Base-by-base conservation (phyloP, 2,888 invertebrate species). In the Falcaria lacertinaria region DNA sequence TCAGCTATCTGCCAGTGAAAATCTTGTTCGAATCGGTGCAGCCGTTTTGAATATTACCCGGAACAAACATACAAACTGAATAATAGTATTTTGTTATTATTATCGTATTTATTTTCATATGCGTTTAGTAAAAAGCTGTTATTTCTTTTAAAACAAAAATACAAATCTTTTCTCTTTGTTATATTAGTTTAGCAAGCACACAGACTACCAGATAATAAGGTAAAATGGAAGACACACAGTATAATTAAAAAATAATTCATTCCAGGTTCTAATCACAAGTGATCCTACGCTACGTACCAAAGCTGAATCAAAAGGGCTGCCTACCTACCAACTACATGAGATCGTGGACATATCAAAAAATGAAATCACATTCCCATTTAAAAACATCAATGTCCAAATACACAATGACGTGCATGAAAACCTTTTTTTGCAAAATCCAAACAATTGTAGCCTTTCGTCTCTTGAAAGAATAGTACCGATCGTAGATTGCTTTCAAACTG, bases 201-300 rank as follows among this genome's bases (percentile, higher is more conserved):
- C n/a, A n/a, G n/a, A n/a, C n/a, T n/a, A n/a, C n/a, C n/a, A n/a
- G n/a, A n/a, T n/a, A n/a, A n/a, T n/a, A n/a, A n/a, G n/a, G n/a
- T n/a, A n/a, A n/a, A n/a, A n/a, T n/a, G n/a, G n/a, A n/a, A n/a
- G n/a, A n/a, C n/a, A n/a, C n/a, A n/a, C n/a, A n/a, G n/a, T n/a
- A n/a, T n/a, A n/a, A 34, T 13, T 7, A 40, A 16, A 19, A 19
- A 37, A 13, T 43, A 37, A 22, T 38, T 2, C 17, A 16, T 72
- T 62, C 17, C 60, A 80, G 79, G 47, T 71, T 2, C 37, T 78
- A 1, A 46, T 79, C 37, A 61, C 75, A 0, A 66, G 74, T 25
- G 59, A 79, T 11, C 13, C 44, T 4, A 41, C 55, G 16, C 45
- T 79, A 0, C 39, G 42, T n/a, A 19, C 35, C 0, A 56, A 56